Evolutionary conservation across 1,140 invertebrate species (phyloP).

Genomic region (Laupala kohalensis): DNA sequence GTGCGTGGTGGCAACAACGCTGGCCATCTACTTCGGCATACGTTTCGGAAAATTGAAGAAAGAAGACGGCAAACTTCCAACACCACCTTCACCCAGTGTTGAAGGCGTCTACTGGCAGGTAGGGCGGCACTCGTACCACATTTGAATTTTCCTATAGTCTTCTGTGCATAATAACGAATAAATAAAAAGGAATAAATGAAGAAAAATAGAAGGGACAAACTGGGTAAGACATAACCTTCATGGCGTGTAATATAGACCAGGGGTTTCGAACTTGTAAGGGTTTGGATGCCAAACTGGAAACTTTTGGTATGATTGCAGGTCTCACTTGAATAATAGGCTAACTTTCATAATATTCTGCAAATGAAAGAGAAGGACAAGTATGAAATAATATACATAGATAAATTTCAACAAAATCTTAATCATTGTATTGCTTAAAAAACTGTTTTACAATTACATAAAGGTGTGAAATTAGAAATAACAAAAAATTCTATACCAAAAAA

Average conservation of each 20-base stretch:
- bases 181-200: no score
- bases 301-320: neutral
- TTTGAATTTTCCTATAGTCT: no score
- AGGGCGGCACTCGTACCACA: no score
- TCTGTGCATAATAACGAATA: no score
- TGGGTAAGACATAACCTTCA: no score
- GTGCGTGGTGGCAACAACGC: neutral
- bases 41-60: neutral
- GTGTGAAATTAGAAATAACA: neutral
- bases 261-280: neutral
- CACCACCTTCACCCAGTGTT: neutral
- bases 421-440: neutral
- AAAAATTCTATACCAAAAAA: neutral
- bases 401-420: neutral
- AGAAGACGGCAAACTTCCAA: neutral
- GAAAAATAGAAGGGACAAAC: no score
- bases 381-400: neutral
- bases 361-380: neutral
- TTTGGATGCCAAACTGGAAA: neutral
- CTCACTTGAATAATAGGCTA: neutral
- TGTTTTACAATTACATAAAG: neutral
- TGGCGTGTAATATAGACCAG: neutral
- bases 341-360: neutral
- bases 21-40: constrained; percentile 4
- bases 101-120: neutral